Evolutionary conservation across 1,140 invertebrate species (phyloP), one percentile per base, ranked within the genome.

Genomic region (Dendroctonus ponderosae): DNA sequence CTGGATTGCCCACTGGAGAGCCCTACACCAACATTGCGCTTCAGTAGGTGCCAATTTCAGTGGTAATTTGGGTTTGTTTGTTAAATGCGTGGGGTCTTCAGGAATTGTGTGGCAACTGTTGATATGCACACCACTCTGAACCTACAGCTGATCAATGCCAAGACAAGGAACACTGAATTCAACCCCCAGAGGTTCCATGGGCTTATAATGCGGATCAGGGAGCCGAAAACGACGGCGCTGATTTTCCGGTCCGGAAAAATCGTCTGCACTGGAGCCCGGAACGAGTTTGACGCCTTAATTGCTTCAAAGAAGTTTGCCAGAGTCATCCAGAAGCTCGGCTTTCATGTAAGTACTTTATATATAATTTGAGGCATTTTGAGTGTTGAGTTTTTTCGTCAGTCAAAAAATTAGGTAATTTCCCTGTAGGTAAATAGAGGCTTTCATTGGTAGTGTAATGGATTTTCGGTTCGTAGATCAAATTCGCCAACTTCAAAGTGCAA

Each of bases 221-320:
- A 97, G 72, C 98, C 98, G 0, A 83, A 96, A 77, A 94, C 96
- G 14, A 99, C 98, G 6, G 97, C 98, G 9, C 81, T 99, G 2
- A 97, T 99, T 53, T 99, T 99, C 78, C 91, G 91, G 69, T 98
- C 97, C 7, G 98, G 98, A 0, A 99, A 99, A 85, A 91, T 99
- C 80, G 96, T 99, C 0, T 98, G 96, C 74, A 99, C 97, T 1
- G 98, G 98, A 12, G 93, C 97, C 0, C 96, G 94, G 82, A 97
- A 93, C 81, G 97, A 99, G 82, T 89, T 94, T 63, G 89, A 94
- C 78, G 94, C 94, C 0, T 87, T 93, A 76, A 82, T 99, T 68
- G 97, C 97, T 9, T 91, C 94, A 1, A 87, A 96, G 73, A 99
- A 99, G 80, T 99, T 99, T 86, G 95, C 96, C 9, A 85, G 97